Evolutionary conservation across 64 coral and sea anemone species (phyloP), one percentile per base, ranked within the genome.

Genomic region (Cladopsammia gracilis): DNA sequence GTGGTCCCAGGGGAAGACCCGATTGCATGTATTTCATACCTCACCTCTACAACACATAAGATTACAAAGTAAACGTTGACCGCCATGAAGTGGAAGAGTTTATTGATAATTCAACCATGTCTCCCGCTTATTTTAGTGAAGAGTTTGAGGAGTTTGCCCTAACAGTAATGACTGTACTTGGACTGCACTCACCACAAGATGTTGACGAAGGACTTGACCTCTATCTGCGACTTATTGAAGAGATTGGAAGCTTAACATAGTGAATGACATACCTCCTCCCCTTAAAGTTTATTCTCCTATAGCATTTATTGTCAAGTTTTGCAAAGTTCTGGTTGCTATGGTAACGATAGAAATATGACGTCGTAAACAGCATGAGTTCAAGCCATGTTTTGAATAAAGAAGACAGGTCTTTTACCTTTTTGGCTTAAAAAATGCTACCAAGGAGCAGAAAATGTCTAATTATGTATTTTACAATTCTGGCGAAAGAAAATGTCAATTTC

Each of bases 81-180:
- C 48, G 25, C 16, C 16, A 87, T 66, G 84, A 87, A 6, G 47
- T 87, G 10, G 43, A 70, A 44, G 84, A 87, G 62, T 87, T 81
- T 58, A 49, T 58, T 77, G 89, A 91, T 73, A 61, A 91, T 51
- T 90, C 45, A 7, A 70, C 61, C 43, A 90, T 90, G 88, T 80
- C 61, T 52, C 58, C 24, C 19, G 52, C 75, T 80, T 76, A 90
- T 70, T 90, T 66, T 76, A 90, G 86, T 88, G 75, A 58, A 59
- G 86, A 88, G 57, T 88, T 88, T 72, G 67, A 88, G 52, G 71
- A 88, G 58, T 88, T 88, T 76, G 86, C 56, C 60, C 25, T 73
- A 64, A 58, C 73, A 71, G 25, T 87, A 24, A 87, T 73, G 85
- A 87, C 25, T 72, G 85, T 72, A 76, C 70, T 62, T 43, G 52